Percentiles rank a stretch among this genome's conserved stretches.
Evolutionary conservation across 1,140 invertebrate species (phyloP).

Genomic region (Drosophila funebris): DNA sequence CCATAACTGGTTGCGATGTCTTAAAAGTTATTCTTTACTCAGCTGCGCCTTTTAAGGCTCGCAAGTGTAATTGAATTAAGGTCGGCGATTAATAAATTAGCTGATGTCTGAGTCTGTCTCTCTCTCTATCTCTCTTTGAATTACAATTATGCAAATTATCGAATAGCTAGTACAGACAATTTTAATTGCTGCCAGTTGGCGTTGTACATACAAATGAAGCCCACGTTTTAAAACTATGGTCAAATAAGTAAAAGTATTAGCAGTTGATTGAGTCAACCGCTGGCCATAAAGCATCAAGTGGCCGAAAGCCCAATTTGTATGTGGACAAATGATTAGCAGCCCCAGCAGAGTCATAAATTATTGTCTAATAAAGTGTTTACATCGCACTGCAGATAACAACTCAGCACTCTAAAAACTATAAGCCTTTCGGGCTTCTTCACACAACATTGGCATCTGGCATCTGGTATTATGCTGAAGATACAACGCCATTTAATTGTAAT

Average conservation of each 20-base stretch:
- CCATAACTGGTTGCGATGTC: conserved; percentile 27
- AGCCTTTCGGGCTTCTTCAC: conserved; percentile 8
- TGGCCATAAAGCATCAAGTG: conserved; percentile 24
- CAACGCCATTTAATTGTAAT: conserved; percentile 62
- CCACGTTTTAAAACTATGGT: conserved; percentile 28
- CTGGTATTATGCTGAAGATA: conserved; percentile 41
- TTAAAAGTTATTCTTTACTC: conserved; percentile 22
- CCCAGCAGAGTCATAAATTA: conserved; percentile 46
- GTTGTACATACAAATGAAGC: conserved; percentile 21
- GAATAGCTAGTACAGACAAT: conserved; percentile 8
- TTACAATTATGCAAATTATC: conserved; percentile 50
- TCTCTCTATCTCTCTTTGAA: not conserved
- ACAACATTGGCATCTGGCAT: conserved; percentile 52
- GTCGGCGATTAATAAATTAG: conserved; percentile 38
- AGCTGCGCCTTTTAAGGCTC: conserved; percentile 37
- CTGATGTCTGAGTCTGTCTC: conserved; percentile 9
- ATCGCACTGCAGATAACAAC: conserved; percentile 22
- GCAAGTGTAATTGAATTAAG: conserved; percentile 52
- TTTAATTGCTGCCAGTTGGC: conserved; percentile 24
- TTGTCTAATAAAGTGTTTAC: conserved; percentile 47
- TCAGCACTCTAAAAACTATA: conserved; percentile 10
- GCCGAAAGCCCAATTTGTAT: conserved; percentile 11
- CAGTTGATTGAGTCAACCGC: conserved; percentile 11
- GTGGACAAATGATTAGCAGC: not conserved
- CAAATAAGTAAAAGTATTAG: conserved; percentile 27